phyloP scores from a whole-genome alignment of 2,797 vertebrate species.

The Melanotaenia pygmaea region DNA sequence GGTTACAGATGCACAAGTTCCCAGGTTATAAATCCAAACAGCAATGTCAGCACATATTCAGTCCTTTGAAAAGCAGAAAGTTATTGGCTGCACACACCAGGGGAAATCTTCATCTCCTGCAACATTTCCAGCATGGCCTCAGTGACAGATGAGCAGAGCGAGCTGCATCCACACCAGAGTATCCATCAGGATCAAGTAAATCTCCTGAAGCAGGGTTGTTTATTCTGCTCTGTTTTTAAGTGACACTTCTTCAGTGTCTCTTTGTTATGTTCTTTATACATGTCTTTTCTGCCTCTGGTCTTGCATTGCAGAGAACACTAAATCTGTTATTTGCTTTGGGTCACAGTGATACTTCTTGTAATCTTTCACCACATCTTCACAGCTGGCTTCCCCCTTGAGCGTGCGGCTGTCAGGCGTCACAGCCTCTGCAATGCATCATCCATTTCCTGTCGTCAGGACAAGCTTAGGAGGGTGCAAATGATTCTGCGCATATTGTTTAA shows the following conservation, averaged over 20 bases:
- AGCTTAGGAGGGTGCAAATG: conserved; percentile 44
- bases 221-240: conserved; percentile 31
- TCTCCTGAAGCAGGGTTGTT: conserved; percentile 37
- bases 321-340: conserved; percentile 33
- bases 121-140: conserved; percentile 8
- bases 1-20: conserved; percentile 41
- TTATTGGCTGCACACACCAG: conserved; percentile 43
- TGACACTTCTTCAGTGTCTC: conserved; percentile 29
- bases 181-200: conserved; percentile 36
- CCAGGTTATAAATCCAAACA: conserved; percentile 50
- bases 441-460: conserved; percentile 40
- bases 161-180: conserved; percentile 1
- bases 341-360: conserved; percentile 18
- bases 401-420: conserved; percentile 44
- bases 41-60: conserved; percentile 63
- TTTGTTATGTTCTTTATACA: conserved; percentile 22
- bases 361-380: conserved; percentile 31
- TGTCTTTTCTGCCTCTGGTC: conserved; percentile 4
- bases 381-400: conserved; percentile 30
- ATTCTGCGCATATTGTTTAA: conserved; percentile 54
- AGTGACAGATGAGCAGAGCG: conserved; percentile 23
- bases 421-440: conserved; percentile 61
- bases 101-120: conserved; percentile 48
- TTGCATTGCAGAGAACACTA: conserved; percentile 3
- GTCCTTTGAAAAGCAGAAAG: conserved; percentile 39